Conservation (phyloP, 2,113 vertebrate genomes). For the Aramus guarauna region DNA sequence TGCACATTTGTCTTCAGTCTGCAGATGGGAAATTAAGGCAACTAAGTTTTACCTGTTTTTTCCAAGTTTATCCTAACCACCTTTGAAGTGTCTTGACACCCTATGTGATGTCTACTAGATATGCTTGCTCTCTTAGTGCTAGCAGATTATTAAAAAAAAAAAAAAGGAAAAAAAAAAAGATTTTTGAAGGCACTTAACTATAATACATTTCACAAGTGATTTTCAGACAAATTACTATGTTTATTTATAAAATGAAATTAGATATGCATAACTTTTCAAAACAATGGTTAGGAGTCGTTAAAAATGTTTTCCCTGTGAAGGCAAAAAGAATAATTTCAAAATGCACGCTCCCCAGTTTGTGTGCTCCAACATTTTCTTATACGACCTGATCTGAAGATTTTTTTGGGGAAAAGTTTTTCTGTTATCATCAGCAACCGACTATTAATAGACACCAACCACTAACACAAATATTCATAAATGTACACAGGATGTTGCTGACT, state of each 20-base stretch:
- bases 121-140: background rate
- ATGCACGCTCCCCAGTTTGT: background rate
- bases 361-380: background rate
- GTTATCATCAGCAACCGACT: background rate
- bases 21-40: background rate
- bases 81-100: background rate
- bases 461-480: background rate
- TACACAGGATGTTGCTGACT: background rate
- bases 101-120: background rate
- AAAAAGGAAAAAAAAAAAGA: accelerated
- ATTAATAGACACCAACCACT: background rate
- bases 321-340: background rate
- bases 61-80: accelerated
- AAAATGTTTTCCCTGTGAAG: background rate
- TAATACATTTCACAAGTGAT: background rate
- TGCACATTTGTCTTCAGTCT: background rate
- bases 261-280: background rate
- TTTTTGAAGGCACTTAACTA: background rate
- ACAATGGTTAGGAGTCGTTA: background rate
- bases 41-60: background rate
- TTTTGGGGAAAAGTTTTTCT: background rate
- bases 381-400: background rate
- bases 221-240: background rate
- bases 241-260: background rate
- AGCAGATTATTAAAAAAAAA: background rate